Conservation (phyloP, 2,113 vertebrate genomes). For the Damaliscus lunatus region DNA sequence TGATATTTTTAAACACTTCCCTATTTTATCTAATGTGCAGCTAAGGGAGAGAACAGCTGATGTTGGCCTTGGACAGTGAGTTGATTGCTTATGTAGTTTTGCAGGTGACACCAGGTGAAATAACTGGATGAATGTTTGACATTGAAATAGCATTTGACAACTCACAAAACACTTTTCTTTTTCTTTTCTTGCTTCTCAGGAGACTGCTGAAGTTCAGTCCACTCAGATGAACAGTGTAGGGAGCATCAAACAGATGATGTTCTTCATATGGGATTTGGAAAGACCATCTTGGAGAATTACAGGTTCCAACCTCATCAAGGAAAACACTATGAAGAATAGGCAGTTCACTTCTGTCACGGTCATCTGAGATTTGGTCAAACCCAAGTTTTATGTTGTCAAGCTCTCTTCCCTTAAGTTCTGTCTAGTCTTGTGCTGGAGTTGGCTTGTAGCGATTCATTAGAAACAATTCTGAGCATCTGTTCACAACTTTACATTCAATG, state of each 20-base stretch:
- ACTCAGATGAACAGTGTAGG: not conserved
- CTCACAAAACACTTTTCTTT: not conserved
- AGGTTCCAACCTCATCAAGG: not conserved
- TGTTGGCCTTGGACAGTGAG: not conserved
- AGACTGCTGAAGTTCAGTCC: not conserved
- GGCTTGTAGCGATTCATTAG: not conserved
- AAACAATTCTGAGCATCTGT: not conserved
- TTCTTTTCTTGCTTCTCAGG: not conserved
- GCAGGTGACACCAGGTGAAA: not conserved
- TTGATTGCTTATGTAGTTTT: not conserved
- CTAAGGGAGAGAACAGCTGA: not conserved
- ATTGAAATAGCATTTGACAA: not conserved
- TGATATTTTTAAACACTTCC: not conserved
- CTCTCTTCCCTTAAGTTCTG: not conserved
- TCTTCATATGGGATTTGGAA: slow-evolving; percentile 2
- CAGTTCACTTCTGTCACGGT: not conserved
- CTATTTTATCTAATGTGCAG: not conserved
- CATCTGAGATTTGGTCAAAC: not conserved
- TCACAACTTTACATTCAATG: not conserved
- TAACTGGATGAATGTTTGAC: not conserved
- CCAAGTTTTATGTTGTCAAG: not conserved
- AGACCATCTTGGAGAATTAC: not conserved
- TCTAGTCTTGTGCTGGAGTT: not conserved
- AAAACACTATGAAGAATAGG: not conserved
- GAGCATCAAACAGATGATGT: not conserved